Conservation (phyloP, 2,888 invertebrate species). For the Euplexia lucipara region DNA sequence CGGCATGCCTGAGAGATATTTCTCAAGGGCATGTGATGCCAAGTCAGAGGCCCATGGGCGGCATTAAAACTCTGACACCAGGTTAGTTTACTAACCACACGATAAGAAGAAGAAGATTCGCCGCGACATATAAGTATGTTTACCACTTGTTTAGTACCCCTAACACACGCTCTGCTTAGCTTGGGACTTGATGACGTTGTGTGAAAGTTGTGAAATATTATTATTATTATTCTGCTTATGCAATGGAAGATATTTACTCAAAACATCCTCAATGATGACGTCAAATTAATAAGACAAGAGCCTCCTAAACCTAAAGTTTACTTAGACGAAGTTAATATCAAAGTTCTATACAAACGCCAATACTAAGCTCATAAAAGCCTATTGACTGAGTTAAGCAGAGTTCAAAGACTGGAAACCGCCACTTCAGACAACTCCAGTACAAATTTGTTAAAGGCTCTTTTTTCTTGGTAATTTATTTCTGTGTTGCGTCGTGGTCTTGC, state of each 20-base stretch:
- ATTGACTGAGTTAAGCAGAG: constrained; percentile 47
- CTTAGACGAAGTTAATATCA: constrained; percentile 28
- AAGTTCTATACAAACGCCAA: constrained; percentile 46
- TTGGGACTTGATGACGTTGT: too few relatives aligned
- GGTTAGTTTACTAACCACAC: too few relatives aligned
- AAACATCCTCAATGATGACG: constrained; percentile 16
- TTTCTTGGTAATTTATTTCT: constrained; percentile 24
- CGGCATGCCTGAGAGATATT: too few relatives aligned
- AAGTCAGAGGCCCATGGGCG: too few relatives aligned
- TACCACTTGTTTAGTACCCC: too few relatives aligned
- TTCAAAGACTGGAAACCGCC: constrained; percentile 26
- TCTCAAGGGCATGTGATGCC: too few relatives aligned
- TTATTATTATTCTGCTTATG: not conserved
- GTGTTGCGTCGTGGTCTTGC: not conserved
- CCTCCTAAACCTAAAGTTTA: constrained; percentile 20
- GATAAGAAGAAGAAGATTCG: too few relatives aligned
- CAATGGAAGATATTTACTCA: not conserved
- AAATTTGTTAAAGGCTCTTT: constrained; percentile 20
- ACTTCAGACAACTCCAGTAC: constrained; percentile 1
- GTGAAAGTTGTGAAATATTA: too few relatives aligned
- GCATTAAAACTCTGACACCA: too few relatives aligned
- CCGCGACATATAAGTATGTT: too few relatives aligned
- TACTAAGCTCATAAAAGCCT: constrained; percentile 39
- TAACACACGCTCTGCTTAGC: too few relatives aligned
- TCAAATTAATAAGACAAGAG: constrained; percentile 17